Conservation (phyloP, 2,797 vertebrate genomes). For the Schizopygopsis malacanthus region DNA sequence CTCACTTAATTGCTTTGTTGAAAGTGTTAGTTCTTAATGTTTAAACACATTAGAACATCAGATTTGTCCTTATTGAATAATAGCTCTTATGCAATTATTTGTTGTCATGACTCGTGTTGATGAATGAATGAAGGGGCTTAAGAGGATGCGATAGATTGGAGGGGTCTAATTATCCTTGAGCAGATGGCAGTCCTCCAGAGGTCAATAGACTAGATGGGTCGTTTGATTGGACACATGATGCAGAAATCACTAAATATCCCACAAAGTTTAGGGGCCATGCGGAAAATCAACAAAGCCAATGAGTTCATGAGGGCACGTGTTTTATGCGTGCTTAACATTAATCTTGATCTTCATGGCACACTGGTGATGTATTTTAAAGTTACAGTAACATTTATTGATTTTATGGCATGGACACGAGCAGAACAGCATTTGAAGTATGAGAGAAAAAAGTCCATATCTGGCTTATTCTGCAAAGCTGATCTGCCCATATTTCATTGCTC, state of each 20-base stretch:
- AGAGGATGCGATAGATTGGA: conserved; percentile 32
- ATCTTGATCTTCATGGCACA: neutral
- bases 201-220: conserved; percentile 34
- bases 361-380: conserved; percentile 15
- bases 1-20: neutral
- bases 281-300: conserved; percentile 25
- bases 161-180: conserved; percentile 53
- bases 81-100: conserved; percentile 12
- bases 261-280: neutral
- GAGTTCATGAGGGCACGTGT: conserved; percentile 20
- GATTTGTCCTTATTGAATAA: neutral
- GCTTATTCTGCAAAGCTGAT: neutral
- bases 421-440: neutral
- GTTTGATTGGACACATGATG: conserved; percentile 25
- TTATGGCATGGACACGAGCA: conserved; percentile 14
- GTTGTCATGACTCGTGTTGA: conserved; percentile 23
- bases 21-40: neutral
- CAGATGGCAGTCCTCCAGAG: conserved; percentile 40
- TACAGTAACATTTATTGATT: conserved; percentile 25
- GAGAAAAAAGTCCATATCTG: neutral
- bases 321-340: conserved; percentile 9
- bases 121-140: conserved; percentile 20
- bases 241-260: conserved; percentile 43
- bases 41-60: neutral
- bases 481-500: neutral